Conservation (phyloP, 2,113 vertebrate genomes). For the Bufo bufo region DNA sequence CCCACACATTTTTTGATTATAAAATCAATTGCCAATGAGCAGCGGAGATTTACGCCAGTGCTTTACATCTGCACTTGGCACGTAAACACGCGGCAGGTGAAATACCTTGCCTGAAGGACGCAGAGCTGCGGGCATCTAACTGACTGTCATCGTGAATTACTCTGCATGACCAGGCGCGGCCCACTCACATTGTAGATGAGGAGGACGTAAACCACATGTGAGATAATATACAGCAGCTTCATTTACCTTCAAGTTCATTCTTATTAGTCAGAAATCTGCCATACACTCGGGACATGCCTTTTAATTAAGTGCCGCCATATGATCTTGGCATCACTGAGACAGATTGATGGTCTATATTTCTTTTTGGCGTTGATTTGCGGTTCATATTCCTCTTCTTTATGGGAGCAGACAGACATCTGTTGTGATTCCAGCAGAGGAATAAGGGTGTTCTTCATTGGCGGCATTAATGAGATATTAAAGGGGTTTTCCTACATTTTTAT, state of each 20-base stretch:
- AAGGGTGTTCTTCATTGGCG: no score
- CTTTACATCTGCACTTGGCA: slow-evolving; percentile 30
- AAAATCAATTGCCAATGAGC: background rate
- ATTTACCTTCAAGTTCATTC: background rate
- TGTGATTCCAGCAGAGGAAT: background rate
- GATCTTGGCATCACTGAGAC: background rate
- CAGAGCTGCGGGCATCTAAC: background rate
- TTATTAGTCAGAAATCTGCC: background rate
- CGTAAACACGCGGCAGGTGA: background rate
- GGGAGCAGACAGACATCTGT: background rate
- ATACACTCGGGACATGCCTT: background rate
- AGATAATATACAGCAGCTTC: background rate
- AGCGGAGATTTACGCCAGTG: background rate
- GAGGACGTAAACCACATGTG: background rate
- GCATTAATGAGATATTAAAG: no score
- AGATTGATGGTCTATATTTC: background rate
- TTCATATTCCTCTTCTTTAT: background rate
- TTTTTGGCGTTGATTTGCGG: background rate
- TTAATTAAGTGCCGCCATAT: background rate
- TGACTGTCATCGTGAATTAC: slow-evolving; percentile 27
- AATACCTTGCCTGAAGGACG: background rate
- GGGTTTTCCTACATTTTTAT: no score
- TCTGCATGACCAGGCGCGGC: slow-evolving; percentile 24
- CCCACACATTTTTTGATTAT: background rate
- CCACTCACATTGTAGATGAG: background rate